Base-by-base conservation (phyloP, 1,140 invertebrate species). In the Zaprionus gabonicus region DNA sequence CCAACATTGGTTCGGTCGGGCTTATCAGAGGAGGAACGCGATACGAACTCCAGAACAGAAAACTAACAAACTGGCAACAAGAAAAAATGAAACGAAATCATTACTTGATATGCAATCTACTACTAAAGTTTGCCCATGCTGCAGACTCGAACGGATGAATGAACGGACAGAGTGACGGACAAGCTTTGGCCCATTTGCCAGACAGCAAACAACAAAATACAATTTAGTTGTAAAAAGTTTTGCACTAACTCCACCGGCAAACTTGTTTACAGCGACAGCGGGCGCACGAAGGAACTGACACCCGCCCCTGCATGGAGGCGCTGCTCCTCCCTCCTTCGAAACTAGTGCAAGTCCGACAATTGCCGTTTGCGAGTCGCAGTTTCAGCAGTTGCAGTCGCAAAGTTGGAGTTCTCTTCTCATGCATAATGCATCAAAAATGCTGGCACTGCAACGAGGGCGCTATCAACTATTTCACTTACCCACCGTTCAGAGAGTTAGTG, bases 381-480 rank as follows among this genome's bases (percentile, higher is more conserved):
- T 70, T 83, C 82, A 86, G 13, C 46, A 58, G 41, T 76, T 66
- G 27, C 57, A 72, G 62, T 41, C 64, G 82, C 82, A 82, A 46
- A 51, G 46, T 25, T 51, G 46, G 3, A 51, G 53, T 77, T 25
- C 17, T 23, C 46, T 51, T 69, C 76, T 88, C 85, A 84, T 87
- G 84, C 78, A 87, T 84, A 84, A 87, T 87, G 78, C 80, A 87
- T 66, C 63, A 60, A 62, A 49, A 60, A 13, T 51, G 28, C 38
- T 63, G 59, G 38, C 67, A 27, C 41, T 55, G 56, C 67, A 65
- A 72, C 76, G 23, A 31, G 27, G 23, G 78, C 67, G 55, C 68
- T 46, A 77, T 73, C 63, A 86, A 63, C 77, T 73, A 88, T 87
- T 79, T 88, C 70, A 73, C 53, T 82, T 75, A 78, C 63, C 72